Evolutionary conservation across 2,113 vertebrate species (phyloP).

Genomic region (Tapirus terrestris): DNA sequence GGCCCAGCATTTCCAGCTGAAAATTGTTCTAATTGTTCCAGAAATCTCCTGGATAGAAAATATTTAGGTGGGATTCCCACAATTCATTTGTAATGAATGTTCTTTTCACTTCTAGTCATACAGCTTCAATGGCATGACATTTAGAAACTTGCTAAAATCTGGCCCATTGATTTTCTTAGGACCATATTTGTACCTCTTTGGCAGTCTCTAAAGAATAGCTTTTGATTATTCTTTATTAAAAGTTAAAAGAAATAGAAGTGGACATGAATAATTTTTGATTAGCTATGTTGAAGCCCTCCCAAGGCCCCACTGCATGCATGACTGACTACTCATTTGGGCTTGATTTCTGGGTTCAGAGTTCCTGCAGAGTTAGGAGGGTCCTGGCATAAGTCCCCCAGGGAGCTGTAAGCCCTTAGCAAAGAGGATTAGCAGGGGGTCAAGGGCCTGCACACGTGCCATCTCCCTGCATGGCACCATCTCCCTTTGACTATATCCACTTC

Average conservation of each 20-base stretch:
- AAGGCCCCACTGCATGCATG: background rate
- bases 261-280: slow-evolving; percentile 73
- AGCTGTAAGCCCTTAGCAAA: background rate
- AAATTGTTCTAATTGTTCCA: slow-evolving; percentile 51
- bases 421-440: background rate
- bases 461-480: background rate
- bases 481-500: background rate
- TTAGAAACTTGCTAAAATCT: slow-evolving; percentile 59
- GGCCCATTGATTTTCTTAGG: slow-evolving; percentile 51
- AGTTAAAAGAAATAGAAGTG: slow-evolving; percentile 68
- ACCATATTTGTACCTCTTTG: slow-evolving; percentile 48
- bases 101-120: background rate
- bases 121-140: background rate
- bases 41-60: slow-evolving; percentile 56
- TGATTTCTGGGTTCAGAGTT: background rate
- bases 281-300: slow-evolving; percentile 49
- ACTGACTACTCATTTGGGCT: background rate
- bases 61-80: slow-evolving; percentile 48
- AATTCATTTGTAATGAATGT: background rate
- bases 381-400: background rate
- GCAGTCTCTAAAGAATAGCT: slow-evolving; percentile 65
- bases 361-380: background rate
- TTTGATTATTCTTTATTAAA: slow-evolving; percentile 77
- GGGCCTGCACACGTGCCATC: accelerated
- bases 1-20: slow-evolving; percentile 19